phyloP scores from a whole-genome alignment of 2,797 vertebrate species.

The Heteromormyrus szaboi region DNA sequence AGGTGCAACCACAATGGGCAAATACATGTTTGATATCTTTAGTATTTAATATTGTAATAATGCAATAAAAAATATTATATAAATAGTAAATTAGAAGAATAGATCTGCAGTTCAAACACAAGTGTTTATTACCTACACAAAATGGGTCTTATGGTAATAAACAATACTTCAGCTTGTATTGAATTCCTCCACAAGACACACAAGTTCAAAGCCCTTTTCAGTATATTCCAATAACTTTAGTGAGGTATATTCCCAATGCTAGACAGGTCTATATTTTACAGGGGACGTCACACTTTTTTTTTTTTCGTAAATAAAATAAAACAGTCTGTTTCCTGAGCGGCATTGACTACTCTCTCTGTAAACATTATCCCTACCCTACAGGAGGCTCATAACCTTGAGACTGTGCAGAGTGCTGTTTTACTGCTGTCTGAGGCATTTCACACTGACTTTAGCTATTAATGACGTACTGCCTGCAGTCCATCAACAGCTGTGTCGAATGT shows the following conservation, averaged over 20 bases:
- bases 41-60: neutral
- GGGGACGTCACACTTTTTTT: neutral
- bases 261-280: neutral
- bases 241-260: neutral
- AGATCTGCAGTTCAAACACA: neutral
- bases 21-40: neutral
- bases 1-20: neutral
- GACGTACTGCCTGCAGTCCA: constrained; percentile 40
- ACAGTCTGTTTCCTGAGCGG: neutral
- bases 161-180: neutral
- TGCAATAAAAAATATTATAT: neutral
- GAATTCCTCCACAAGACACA: neutral
- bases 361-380: constrained; percentile 32
- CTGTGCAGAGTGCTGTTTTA: constrained; percentile 38
- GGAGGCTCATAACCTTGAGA: constrained; percentile 38
- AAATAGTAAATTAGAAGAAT: neutral
- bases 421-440: constrained; percentile 36
- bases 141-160: neutral
- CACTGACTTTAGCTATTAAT: constrained; percentile 44
- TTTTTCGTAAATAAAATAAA: neutral
- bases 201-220: neutral
- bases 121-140: neutral
- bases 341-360: constrained; percentile 41
- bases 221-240: neutral
- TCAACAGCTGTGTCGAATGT: constrained; percentile 60